Evolutionary conservation across 2,797 vertebrate species (phyloP).

Genomic region (Spinus pinus): DNA sequence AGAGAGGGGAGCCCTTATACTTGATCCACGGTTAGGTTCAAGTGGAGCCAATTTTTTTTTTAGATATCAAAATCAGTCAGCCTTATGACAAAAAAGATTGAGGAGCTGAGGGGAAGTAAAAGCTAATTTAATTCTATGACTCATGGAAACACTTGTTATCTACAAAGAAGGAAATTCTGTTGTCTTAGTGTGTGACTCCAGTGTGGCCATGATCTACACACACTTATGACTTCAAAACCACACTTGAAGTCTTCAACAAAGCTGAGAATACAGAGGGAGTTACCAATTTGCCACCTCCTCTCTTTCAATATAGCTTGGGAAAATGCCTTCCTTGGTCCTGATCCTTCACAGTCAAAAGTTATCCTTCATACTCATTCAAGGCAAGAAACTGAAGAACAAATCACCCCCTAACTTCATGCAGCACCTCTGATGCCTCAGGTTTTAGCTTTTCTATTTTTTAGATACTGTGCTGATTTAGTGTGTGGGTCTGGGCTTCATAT

Average conservation of each 20-base stretch:
- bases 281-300: not conserved
- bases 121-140: not conserved
- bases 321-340: not conserved
- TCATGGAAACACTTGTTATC: not conserved
- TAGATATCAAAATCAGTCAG: not conserved
- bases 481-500: not conserved
- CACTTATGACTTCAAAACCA: not conserved
- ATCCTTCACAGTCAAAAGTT: not conserved
- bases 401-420: not conserved
- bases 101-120: not conserved
- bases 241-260: not conserved
- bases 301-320: not conserved
- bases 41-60: not conserved
- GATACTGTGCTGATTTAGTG: not conserved
- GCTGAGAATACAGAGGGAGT: not conserved
- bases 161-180: not conserved
- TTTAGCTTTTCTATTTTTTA: not conserved
- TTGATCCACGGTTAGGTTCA: not conserved
- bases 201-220: not conserved
- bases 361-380: not conserved
- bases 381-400: not conserved
- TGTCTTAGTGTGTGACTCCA: not conserved
- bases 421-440: not conserved
- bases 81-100: not conserved
- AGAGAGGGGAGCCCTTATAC: not conserved